A percentile compares a stretch with the other conserved stretches of the same genome.
Conservation (phyloP, 2,113 vertebrate species). For the Dunckerocampus dactyliophorus region DNA sequence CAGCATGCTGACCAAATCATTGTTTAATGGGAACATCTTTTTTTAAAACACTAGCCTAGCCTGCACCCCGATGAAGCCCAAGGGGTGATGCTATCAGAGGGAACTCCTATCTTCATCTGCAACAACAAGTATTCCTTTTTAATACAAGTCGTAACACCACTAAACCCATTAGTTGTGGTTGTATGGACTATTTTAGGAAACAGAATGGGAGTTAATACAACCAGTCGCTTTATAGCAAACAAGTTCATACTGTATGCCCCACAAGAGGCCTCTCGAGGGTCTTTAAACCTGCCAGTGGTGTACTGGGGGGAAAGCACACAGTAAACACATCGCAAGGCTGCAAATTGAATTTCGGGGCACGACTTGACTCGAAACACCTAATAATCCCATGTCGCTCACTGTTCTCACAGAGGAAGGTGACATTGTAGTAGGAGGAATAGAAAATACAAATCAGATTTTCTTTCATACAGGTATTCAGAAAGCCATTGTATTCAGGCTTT, state of each 20-base stretch:
- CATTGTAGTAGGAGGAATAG: conserved; percentile 34
- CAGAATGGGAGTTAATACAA: conserved; percentile 9
- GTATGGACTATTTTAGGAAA: background rate
- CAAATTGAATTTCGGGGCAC: conserved; percentile 66
- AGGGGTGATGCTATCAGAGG: background rate
- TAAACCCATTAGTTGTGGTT: no score
- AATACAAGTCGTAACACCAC: no score
- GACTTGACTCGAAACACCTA: conserved; percentile 61
- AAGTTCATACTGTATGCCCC: conserved; percentile 4
- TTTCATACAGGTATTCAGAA: conserved; percentile 43
- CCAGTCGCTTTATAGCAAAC: conserved; percentile 13
- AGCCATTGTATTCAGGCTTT: conserved; percentile 9
- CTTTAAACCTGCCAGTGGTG: conserved; percentile 39
- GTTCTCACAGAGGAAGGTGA: conserved; percentile 60
- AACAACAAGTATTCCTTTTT: no score
- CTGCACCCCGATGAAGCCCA: background rate
- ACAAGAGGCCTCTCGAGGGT: conserved; percentile 41
- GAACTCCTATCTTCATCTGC: background rate
- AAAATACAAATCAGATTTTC: conserved; percentile 20
- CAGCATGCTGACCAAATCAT: background rate
- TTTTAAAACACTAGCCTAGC: background rate
- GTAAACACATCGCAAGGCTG: conserved; percentile 45
- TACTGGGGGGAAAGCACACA: conserved; percentile 34
- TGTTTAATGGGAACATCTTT: background rate
- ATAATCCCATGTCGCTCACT: conserved; percentile 59